A percentile compares a stretch with the other conserved stretches of the same genome.
Evolutionary conservation across 2,888 invertebrate genomes (phyloP).

Genomic region (Tillus elongatus): DNA sequence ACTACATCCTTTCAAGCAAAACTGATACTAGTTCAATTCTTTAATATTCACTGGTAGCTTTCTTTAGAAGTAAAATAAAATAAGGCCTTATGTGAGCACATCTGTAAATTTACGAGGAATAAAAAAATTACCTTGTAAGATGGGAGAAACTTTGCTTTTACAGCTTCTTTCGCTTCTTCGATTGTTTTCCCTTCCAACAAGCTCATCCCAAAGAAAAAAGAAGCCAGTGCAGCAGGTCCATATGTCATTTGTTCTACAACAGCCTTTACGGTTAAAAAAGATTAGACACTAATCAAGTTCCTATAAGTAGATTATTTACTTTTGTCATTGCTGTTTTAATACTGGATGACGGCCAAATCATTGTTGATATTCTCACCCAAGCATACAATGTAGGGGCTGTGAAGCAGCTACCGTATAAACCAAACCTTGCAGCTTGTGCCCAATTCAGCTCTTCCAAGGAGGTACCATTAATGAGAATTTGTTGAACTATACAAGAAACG

Average conservation of each 20-base stretch:
- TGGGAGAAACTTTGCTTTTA: constrained; percentile 48
- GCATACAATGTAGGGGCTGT: constrained; percentile 59
- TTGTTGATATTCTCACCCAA: background rate
- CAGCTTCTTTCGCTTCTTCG: constrained; percentile 44
- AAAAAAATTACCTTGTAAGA: constrained; percentile 45
- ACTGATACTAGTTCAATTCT: too few relatives aligned
- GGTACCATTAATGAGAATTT: constrained; percentile 58
- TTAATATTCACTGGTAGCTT: too few relatives aligned
- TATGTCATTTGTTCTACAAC: constrained; percentile 51
- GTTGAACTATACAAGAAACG: constrained; percentile 61
- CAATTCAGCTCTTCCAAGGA: constrained; percentile 58
- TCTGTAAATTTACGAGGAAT: constrained; percentile 5
- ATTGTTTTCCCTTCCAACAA: constrained; percentile 47
- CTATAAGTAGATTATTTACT: too few relatives aligned
- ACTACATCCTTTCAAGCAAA: too few relatives aligned
- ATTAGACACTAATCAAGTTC: background rate
- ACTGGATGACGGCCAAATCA: constrained; percentile 60
- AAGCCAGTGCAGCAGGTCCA: constrained; percentile 50
- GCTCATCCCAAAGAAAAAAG: constrained; percentile 53
- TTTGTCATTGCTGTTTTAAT: constrained; percentile 37
- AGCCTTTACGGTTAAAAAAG: constrained; percentile 38
- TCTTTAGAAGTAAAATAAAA: too few relatives aligned
- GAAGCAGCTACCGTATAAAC: constrained; percentile 70
- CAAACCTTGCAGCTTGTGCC: constrained; percentile 61
- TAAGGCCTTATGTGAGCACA: too few relatives aligned